Evolutionary conservation across 64 coral and sea anemone genomes (phyloP).

Genomic region (Astreopora myriophthalma): DNA sequence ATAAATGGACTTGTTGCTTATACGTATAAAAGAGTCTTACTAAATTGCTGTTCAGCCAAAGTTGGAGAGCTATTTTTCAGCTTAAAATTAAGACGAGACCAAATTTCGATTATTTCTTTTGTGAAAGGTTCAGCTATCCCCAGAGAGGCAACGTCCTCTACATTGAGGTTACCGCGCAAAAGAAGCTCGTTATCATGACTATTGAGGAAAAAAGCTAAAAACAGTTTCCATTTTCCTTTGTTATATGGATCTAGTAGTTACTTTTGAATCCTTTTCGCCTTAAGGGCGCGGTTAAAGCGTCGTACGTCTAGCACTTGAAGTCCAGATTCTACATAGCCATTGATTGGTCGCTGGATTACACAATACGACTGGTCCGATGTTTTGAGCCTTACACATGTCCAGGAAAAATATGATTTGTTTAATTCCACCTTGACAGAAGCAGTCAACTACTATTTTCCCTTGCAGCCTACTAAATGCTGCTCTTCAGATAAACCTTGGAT

Average conservation of each 20-base stretch:
- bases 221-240: background rate
- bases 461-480: background rate
- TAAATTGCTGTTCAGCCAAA: background rate
- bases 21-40: background rate
- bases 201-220: background rate
- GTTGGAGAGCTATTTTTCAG: background rate
- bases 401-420: conserved; percentile 39
- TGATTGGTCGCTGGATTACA: conserved; percentile 21
- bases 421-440: background rate
- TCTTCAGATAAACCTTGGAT: conserved; percentile 56
- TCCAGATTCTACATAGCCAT: background rate
- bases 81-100: background rate
- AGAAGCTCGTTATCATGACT: background rate
- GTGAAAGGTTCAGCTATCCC: background rate
- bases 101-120: background rate
- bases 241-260: background rate
- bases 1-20: background rate
- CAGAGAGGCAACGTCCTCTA: background rate
- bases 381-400: background rate
- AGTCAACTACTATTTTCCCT: conserved; percentile 12
- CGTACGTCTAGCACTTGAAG: background rate
- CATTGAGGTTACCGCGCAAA: background rate
- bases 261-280: background rate
- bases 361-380: conserved; percentile 14
- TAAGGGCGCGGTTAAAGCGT: background rate